Conservation (phyloP, 2,113 vertebrate genomes). For the Cochlearius cochlearius region DNA sequence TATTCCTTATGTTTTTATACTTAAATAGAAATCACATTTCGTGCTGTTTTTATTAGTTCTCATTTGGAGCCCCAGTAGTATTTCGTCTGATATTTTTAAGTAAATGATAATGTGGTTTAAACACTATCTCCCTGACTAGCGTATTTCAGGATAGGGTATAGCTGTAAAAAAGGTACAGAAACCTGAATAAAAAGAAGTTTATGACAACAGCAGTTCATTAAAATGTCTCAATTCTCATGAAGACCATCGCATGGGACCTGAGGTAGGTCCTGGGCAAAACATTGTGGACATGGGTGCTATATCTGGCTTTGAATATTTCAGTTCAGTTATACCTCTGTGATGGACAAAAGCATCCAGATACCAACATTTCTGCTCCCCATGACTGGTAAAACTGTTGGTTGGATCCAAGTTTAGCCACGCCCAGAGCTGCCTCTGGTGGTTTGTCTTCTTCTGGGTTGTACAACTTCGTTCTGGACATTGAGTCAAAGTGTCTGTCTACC, state of each 20-base stretch:
- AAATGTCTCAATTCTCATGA: neutral
- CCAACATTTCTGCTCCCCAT: neutral
- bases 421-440: neutral
- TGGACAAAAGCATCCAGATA: neutral
- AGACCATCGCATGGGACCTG: neutral
- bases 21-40: neutral
- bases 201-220: neutral
- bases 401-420: neutral
- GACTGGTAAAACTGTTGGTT: neutral
- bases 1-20: neutral
- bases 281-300: neutral
- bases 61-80: neutral
- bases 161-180: neutral
- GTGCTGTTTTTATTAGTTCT: neutral
- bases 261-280: neutral
- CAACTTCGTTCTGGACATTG: neutral
- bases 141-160: neutral
- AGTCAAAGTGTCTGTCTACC: neutral
- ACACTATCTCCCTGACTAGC: neutral
- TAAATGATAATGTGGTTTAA: neutral
- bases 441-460: neutral
- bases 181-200: neutral
- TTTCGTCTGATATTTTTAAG: neutral
- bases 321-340: neutral
- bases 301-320: neutral